These are phyloP conservation scores for Sorex fumeus DNA, from an alignment of 2,113 vertebrate species.

Conservation along the genomic window DNA sequence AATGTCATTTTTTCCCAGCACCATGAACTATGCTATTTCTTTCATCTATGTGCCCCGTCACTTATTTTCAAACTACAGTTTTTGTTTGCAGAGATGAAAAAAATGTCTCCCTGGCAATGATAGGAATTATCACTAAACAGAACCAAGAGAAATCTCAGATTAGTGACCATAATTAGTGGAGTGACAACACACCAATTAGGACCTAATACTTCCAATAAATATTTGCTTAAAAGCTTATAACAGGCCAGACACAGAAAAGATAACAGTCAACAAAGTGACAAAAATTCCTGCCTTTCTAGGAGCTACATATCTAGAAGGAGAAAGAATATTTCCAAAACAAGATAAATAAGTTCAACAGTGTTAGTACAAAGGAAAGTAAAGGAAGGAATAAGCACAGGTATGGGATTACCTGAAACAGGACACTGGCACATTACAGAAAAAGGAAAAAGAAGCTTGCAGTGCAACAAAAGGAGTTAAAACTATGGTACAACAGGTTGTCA, in stretches of 20 bases:
- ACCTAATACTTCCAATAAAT: conserved; percentile 13
- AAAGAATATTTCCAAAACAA: conserved; percentile 45
- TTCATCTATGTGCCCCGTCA: conserved; percentile 38
- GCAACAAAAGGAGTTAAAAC: background rate
- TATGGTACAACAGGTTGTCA: background rate
- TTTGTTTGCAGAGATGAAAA: conserved; percentile 43
- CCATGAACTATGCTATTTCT: conserved; percentile 20
- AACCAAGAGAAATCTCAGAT: conserved; percentile 42
- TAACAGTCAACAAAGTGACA: background rate
- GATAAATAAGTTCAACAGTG: background rate
- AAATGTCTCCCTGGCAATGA: background rate
- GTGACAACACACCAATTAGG: background rate
- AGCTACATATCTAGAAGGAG: background rate
- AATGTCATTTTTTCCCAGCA: background rate
- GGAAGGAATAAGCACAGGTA: background rate
- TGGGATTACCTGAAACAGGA: background rate
- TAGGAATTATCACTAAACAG: conserved; percentile 14
- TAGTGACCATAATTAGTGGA: conserved; percentile 1
- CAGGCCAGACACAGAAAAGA: conserved; percentile 9
- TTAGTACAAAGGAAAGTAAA: conserved; percentile 28
- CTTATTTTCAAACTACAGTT: conserved; percentile 3
- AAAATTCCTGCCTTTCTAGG: background rate
- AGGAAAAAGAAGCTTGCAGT: background rate
- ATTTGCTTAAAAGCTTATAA: conserved; percentile 20
- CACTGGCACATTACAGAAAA: background rate